These are phyloP conservation scores for Neopelma chrysocephalum DNA, from an alignment of 2,797 vertebrate genomes.

Conservation along the genomic window DNA sequence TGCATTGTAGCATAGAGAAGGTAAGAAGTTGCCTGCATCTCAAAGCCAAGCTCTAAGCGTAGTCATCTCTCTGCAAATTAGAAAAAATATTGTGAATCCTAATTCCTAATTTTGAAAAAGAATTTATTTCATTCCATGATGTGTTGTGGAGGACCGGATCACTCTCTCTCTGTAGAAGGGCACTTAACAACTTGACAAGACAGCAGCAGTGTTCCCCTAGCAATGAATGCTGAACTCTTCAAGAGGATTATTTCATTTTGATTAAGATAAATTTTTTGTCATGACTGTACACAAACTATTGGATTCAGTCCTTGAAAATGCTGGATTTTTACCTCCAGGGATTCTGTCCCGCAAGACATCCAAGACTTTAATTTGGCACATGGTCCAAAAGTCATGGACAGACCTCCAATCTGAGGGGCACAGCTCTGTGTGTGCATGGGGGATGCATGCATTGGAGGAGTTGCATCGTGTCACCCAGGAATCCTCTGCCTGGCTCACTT, in stretches of 20 bases:
- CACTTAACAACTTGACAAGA: conserved; percentile 13
- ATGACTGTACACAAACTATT: neutral
- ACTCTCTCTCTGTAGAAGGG: neutral
- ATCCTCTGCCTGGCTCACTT: neutral
- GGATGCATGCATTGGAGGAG: neutral
- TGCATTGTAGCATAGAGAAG: neutral
- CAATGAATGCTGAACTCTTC: neutral
- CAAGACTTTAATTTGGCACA: neutral
- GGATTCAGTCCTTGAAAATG: neutral
- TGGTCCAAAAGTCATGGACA: neutral
- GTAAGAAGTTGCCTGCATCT: neutral
- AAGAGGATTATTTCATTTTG: conserved; percentile 37
- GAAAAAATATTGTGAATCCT: conserved; percentile 36
- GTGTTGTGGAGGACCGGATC: neutral
- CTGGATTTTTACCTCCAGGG: neutral
- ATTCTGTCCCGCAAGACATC: neutral
- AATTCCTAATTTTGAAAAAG: conserved; percentile 13
- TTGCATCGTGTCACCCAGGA: neutral
- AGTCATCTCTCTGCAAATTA: neutral
- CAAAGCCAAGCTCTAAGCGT: neutral
- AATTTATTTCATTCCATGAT: conserved; percentile 1
- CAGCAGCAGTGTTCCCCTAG: neutral
- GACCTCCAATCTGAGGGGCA: neutral
- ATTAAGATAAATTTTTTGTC: conserved; percentile 26
- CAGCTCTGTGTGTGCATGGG: neutral